A percentile compares a stretch with the other conserved stretches of the same genome.
These are phyloP conservation scores for Parnassius apollo DNA, from an alignment of 2,888 invertebrate genomes.

Conservation along the genomic window DNA sequence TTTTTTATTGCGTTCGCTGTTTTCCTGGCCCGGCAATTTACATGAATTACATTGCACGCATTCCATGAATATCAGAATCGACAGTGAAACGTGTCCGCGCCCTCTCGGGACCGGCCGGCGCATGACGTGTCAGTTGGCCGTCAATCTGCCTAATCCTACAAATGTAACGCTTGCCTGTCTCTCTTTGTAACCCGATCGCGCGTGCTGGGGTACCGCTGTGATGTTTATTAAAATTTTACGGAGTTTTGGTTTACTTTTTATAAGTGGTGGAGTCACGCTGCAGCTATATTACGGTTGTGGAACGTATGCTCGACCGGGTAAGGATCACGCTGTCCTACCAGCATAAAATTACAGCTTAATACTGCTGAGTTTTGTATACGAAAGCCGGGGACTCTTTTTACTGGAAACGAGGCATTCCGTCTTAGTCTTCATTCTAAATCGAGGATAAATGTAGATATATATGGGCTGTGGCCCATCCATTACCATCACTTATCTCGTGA, in stretches of 20 bases:
- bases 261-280: too few species aligned
- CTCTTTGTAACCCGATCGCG: slow-evolving; percentile 16
- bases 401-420: too few species aligned
- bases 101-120: slow-evolving; percentile 7
- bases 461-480: too few species aligned
- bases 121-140: slow-evolving; percentile 17
- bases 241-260: background rate
- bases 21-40: background rate
- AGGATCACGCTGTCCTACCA: too few species aligned
- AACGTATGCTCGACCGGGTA: too few species aligned
- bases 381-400: too few species aligned
- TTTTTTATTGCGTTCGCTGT: background rate
- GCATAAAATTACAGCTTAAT: too few species aligned
- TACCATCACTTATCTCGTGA: too few species aligned
- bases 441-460: too few species aligned
- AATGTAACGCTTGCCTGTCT: slow-evolving; percentile 13
- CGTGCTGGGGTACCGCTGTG: background rate
- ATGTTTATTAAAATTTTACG: slow-evolving; percentile 15
- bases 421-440: too few species aligned
- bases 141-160: slow-evolving; percentile 16
- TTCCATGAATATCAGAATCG: slow-evolving; percentile 22
- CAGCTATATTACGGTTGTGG: too few species aligned
- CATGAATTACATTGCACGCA: slow-evolving; percentile 1
- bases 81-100: slow-evolving; percentile 8
- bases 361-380: too few species aligned